Evolutionary conservation across 2,113 vertebrate genomes (phyloP).

Genomic region (Trogon melanurus): DNA sequence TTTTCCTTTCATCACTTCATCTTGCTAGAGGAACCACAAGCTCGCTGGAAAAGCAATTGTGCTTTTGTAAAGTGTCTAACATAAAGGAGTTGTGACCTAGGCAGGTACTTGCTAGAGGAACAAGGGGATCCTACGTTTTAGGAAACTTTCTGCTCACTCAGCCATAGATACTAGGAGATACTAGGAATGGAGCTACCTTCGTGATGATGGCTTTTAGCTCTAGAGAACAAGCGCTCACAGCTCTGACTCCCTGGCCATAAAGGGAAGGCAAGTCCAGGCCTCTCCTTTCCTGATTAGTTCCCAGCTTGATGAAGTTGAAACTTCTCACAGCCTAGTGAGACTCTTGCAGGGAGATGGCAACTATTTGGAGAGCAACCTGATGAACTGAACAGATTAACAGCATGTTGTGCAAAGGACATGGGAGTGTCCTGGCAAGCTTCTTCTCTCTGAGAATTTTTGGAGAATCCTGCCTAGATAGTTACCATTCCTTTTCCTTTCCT

Average conservation of each 20-base stretch:
- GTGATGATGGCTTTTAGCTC: neutral
- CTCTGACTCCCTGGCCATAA: neutral
- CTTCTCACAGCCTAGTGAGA: rapidly evolving
- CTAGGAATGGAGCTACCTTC: neutral
- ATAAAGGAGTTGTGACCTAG: neutral
- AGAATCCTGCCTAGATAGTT: neutral
- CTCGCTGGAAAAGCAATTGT: neutral
- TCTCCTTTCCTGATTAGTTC: neutral
- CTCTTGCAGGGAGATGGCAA: neutral
- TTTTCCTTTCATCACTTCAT: neutral
- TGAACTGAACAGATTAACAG: neutral
- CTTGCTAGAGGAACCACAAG: neutral
- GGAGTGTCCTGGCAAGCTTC: neutral
- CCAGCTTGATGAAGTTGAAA: neutral
- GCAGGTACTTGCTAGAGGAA: neutral
- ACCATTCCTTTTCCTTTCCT: neutral
- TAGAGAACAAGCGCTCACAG: neutral
- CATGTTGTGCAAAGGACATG: neutral
- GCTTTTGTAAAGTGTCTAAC: neutral
- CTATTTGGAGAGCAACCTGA: neutral
- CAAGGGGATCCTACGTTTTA: neutral
- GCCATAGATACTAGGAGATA: neutral
- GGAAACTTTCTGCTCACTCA: neutral
- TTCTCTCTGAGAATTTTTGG: neutral
- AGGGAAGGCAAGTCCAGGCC: neutral